Evolutionary conservation across 2,797 vertebrate genomes (phyloP), one percentile per base, ranked within the genome.

Genomic region (Pitangus sulphuratus): DNA sequence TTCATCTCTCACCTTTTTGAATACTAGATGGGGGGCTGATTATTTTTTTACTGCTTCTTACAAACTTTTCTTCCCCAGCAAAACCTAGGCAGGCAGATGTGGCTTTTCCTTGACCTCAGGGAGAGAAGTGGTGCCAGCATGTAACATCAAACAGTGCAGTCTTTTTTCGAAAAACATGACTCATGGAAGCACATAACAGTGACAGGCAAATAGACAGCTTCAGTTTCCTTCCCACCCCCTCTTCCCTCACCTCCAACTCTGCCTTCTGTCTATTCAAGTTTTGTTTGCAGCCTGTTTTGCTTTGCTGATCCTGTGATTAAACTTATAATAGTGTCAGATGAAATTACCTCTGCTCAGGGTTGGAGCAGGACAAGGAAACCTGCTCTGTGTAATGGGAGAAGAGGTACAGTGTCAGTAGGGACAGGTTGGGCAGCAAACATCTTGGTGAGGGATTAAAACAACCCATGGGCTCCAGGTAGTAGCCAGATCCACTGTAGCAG

Each of bases 171-270:
- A 66, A 71, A 24, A 25, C 4, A 31, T 1, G 0, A n/a, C 11
- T 44, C 14, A 18, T 3, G 4, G 42, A 72, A 70, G 22, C 42
- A 57, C 14, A 58, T 57, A 71, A 62, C 24, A 53, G 12, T 50
- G 8, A 35, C 15, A 68, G 1, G 0, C 4, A 48, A 75, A 85
- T 15, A 37, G 30, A 33, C 8, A 64, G 4, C 8, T 47, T 42
- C 6, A 0, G 2, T 37, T 69, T 57, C 5, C 11, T 39, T 4
- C 33, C 31, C 4, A 3, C 28, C 31, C 4, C 3, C 5, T 19
- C 13, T 2, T 2, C 35, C 21, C 54, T 16, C 7, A 4, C 21
- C 8, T 11, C 2, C 4, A 1, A 13, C 0, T 28, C 19, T 66
- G 3, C 7, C 15, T 60, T 33, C n/a, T n/a, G 4, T 54, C 8